Evolutionary conservation across 2,888 invertebrate species (phyloP).

Genomic region (Rhingia rostrata): DNA sequence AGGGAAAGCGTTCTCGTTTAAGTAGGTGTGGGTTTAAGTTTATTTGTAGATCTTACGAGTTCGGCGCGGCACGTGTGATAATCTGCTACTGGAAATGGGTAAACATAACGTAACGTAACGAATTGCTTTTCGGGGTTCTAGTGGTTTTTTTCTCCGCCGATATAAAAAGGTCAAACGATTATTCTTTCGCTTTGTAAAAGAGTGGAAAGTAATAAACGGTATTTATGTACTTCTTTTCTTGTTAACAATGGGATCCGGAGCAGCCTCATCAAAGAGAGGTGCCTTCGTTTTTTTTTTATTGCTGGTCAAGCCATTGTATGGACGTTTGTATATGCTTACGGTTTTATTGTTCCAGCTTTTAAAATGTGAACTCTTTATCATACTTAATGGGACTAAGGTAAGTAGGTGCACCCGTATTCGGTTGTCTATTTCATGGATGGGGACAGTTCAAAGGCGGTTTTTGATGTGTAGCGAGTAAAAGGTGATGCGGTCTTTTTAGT

Average conservation of each 20-base stretch:
- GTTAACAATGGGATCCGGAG: not conserved
- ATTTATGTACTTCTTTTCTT: slow-evolving; percentile 3
- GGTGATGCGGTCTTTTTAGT: no score
- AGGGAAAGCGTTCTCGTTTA: not conserved
- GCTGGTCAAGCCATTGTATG: no score
- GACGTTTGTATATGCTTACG: no score
- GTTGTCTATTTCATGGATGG: no score
- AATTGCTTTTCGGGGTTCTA: slow-evolving; percentile 12
- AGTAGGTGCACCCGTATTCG: no score
- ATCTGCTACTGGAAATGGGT: slow-evolving; percentile 9
- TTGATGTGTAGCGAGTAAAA: no score
- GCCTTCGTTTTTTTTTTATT: no score
- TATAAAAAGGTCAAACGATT: slow-evolving; percentile 24
- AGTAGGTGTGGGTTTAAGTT: slow-evolving; percentile 28
- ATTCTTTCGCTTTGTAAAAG: slow-evolving; percentile 17
- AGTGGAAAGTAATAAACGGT: not conserved
- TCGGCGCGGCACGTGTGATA: slow-evolving; percentile 21
- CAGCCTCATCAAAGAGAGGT: no score
- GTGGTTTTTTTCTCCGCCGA: slow-evolving; percentile 4
- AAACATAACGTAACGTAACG: not conserved
- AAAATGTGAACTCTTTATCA: no score
- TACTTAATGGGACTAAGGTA: no score
- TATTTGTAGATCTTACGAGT: slow-evolving; percentile 8
- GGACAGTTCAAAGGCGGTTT: no score
- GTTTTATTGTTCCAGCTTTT: no score